phyloP scores from a whole-genome alignment of 2,888 invertebrate genomes.

The Ethmia dodecea region DNA sequence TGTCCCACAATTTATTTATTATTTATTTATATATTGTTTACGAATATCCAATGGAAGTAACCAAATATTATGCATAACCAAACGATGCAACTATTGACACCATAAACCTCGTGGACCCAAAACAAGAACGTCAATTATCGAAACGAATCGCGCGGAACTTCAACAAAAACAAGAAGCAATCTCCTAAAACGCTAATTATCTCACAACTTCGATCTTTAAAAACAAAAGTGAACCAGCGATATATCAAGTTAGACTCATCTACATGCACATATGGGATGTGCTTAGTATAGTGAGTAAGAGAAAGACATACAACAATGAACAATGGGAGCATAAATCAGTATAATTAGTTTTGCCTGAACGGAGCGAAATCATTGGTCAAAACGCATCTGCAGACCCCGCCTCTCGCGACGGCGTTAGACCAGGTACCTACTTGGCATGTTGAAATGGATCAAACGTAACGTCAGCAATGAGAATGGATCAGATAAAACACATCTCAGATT shows the following conservation, averaged over 20 bases:
- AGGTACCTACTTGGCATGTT: slow-evolving; percentile 48
- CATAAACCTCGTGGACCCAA: too few relatives aligned
- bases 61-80: too few relatives aligned
- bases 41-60: too few relatives aligned
- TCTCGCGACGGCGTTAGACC: slow-evolving; percentile 54
- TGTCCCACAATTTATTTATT: too few relatives aligned
- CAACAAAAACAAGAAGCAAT: too few relatives aligned
- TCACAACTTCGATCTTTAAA: slow-evolving; percentile 8
- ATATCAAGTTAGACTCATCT: slow-evolving; percentile 28
- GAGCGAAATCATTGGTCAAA: slow-evolving; percentile 82
- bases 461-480: slow-evolving; percentile 39
- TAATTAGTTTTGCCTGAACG: slow-evolving; percentile 88
- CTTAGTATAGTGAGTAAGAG: slow-evolving; percentile 52
- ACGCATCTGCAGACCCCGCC: slow-evolving; percentile 73
- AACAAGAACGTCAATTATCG: too few relatives aligned
- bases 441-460: slow-evolving; percentile 62
- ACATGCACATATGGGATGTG: slow-evolving; percentile 47
- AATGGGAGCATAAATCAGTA: slow-evolving; percentile 96
- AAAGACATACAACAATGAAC: slow-evolving; percentile 87
- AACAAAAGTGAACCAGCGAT: slow-evolving; percentile 12
- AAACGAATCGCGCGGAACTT: too few relatives aligned
- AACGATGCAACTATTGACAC: too few relatives aligned
- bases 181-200: slow-evolving; percentile 5
- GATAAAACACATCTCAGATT: too few relatives aligned
- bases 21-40: too few relatives aligned